Base-by-base conservation (phyloP, 2,797 vertebrate genomes). In the Etheostoma nigrum region DNA sequence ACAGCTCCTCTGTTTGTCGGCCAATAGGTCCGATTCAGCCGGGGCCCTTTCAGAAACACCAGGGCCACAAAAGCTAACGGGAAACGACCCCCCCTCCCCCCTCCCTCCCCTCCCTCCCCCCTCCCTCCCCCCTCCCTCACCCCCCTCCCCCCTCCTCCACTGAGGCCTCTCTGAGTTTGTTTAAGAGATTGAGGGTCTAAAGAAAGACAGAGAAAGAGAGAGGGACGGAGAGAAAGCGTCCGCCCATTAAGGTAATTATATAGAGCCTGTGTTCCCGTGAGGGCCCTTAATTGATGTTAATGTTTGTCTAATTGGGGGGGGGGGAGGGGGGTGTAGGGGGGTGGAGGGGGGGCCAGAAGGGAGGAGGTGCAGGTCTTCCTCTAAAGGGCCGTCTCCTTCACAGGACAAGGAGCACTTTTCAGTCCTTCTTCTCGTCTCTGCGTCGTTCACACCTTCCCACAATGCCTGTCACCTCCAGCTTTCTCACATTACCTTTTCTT, bases 191-290 rank as follows among this genome's bases (percentile, higher is more conserved):
- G 97, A 97, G 96, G 96, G 96, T 96, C 84, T 78, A 84, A 86
- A 87, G 88, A 91, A 89, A 92, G 85, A 87, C 82, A 86, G 78
- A 86, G 88, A 92, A 90, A 90, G 86, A 87, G 87, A 90, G 90
- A 88, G 82, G 80, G 85, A 86, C 69, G 51, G 52, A 97, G 97
- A 98, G 97, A 98, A 99, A 98, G 97, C 96, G 96, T 98, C 97
- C 97, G 95, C 96, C 97, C 97, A 99, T 99, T 99, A 99, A 99
- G 97, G 97, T 99, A 99, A 99, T 99, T 99, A 99, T 99, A 98
- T 97, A 96, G 97, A 99, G 98, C 98, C 97, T 96, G 97, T 98
- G 97, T 98, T 96, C 97, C 97, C 97, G 97, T 97, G 98, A 97
- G 97, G 97, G 81, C 78, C 78, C 97, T 98, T 99, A 99, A 99